Evolutionary conservation across 2,113 vertebrate species (phyloP), one percentile per base, ranked within the genome.

Genomic region (Nothoprocta pentlandii): DNA sequence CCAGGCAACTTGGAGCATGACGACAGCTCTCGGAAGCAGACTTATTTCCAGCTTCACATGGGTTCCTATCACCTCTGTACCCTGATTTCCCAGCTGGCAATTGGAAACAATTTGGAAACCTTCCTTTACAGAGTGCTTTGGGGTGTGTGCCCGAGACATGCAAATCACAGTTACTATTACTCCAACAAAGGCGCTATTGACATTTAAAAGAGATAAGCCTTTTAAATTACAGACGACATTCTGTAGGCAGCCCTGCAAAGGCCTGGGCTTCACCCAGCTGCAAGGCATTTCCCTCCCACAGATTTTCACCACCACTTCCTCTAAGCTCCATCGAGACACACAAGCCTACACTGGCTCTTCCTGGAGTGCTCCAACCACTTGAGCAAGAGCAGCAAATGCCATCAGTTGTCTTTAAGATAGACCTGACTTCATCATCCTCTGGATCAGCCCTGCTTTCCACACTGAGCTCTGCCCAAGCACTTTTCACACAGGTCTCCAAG

Each of bases 151-250:
- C 47, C 5, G 85, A 94, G 90, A 96, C 92, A 94, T 75, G 93
- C 56, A 80, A 92, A 96, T 95, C 69, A 71, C 86, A 93, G 90
- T 94, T 94, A 88, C 15, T 71, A 47, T 68, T 84, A 59, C 94
- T 83, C 80, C 73, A 95, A 92, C 90, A 97, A 95, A 92, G 85
- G 69, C 71, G 46, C 69, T 64, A 74, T 86, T 96, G 85, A 90
- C 85, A 93, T 91, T 91, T 78, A 91, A 67, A 94, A 76, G 19
- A 92, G 95, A 91, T 88, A 87, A 94, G 82, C 61, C 46, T 59
- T 80, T 56, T 16, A 85, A 90, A 94, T 94, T 87, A 70, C 73
- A 56, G 87, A 67, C 75, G 91, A 95, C 92, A 91, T 61, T 66
- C 77, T 44, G n/a, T 34, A 66, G 71, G 67, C 85, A 92, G 68